These are phyloP conservation scores for Cordylochernes scorpioides DNA, from an alignment of 2,888 invertebrate genomes.

Conservation along the genomic window DNA sequence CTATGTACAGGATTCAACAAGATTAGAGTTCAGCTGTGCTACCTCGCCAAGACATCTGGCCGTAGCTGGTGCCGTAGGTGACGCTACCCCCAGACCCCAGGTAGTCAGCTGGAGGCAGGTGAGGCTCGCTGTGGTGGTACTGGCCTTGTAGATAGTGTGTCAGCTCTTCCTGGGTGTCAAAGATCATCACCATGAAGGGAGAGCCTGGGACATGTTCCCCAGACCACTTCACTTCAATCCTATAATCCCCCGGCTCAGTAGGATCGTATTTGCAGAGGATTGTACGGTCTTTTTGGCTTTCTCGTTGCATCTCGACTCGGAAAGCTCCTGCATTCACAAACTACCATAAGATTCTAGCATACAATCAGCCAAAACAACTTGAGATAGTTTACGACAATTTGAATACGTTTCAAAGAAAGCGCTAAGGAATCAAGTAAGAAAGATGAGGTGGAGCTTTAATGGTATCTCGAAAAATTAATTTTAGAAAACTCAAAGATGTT, in stretches of 20 bases:
- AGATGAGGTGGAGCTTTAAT: too few species aligned
- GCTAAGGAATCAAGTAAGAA: too few species aligned
- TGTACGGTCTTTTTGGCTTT: conserved; percentile 87
- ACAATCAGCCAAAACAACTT: neutral
- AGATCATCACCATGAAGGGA: conserved; percentile 94
- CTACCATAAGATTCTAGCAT: neutral
- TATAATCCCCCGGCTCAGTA: conserved; percentile 91
- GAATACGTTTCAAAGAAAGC: too few species aligned
- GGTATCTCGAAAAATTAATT: neutral
- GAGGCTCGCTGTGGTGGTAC: conserved; percentile 5
- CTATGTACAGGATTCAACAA: too few species aligned
- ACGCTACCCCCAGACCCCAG: conserved; percentile 12
- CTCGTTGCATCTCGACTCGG: conserved; percentile 95
- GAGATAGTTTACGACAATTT: too few species aligned
- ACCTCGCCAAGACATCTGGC: conserved; percentile 30
- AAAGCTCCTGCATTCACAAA: conserved; percentile 43
- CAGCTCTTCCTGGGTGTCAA: conserved; percentile 91
- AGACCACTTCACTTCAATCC: conserved; percentile 92
- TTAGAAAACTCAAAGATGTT: too few species aligned
- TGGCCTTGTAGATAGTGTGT: conserved; percentile 26
- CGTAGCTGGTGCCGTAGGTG: conserved; percentile 25
- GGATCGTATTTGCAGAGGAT: conserved; percentile 96
- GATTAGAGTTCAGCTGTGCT: conserved; percentile 28
- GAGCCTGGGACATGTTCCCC: conserved; percentile 91
- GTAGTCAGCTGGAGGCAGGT: conserved; percentile 10